Conservation (phyloP, 2,888 invertebrate species). For the Rhaphigaster nebulosa region DNA sequence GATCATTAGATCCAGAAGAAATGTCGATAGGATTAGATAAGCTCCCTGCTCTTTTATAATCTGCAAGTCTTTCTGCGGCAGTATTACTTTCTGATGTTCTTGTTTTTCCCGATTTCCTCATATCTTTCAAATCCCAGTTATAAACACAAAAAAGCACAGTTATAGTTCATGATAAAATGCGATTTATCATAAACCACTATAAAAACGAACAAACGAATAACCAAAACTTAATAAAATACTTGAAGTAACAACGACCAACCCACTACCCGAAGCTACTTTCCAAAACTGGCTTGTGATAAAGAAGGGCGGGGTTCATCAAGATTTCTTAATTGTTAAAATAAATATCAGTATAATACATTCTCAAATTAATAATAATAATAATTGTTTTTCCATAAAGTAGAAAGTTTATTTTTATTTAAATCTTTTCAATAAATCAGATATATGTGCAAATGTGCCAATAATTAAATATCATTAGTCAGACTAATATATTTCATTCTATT, state of each 20-base stretch:
- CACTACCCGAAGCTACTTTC: slow-evolving; percentile 19
- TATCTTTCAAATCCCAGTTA: slow-evolving; percentile 57
- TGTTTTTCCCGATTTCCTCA: slow-evolving; percentile 64
- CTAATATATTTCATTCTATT: not conserved
- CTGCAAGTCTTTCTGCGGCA: slow-evolving; percentile 69
- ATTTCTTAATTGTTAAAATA: slow-evolving; percentile 17
- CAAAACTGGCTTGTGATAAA: slow-evolving; percentile 53
- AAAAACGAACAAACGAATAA: not conserved
- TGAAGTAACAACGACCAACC: slow-evolving; percentile 15
- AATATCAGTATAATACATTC: not conserved
- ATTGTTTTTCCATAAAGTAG: not conserved
- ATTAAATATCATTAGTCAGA: not conserved
- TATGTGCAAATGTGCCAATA: not conserved
- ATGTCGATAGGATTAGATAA: slow-evolving; percentile 60
- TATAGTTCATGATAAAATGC: not conserved
- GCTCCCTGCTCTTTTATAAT: slow-evolving; percentile 68
- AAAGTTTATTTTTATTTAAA: not conserved
- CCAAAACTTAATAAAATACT: not conserved
- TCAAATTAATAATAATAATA: not conserved
- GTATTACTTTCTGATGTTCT: slow-evolving; percentile 67
- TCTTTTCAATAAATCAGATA: not conserved
- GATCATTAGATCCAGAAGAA: slow-evolving; percentile 61
- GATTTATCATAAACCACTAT: not conserved
- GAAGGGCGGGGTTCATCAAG: slow-evolving; percentile 60
- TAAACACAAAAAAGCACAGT: not conserved